Evolutionary conservation across 2,888 invertebrate genomes (phyloP), one percentile per base, ranked within the genome.

Genomic region (Heliconius erato): DNA sequence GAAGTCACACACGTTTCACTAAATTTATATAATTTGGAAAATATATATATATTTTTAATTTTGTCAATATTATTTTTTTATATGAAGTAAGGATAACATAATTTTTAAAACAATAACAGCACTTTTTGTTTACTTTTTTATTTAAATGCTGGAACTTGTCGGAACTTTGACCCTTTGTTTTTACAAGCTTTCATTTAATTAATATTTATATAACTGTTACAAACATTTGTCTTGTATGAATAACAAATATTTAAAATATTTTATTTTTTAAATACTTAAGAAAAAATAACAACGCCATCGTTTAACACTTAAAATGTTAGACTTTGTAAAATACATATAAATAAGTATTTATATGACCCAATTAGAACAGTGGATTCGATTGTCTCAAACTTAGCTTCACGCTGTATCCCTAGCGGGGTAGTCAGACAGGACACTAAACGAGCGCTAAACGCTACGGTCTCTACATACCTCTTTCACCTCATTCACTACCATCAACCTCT

Each of bases 191-290:
- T 23, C 19, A 54, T 54, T 54, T 26, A 44, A 63, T 76, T 35
- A 76, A 59, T 76, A 76, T 76, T 76, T 76, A 35, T n/a, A 32
- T n/a, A n/a, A 76, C 32, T 35, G 32, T 76, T 63, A 59, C 59
- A 76, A 59, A 35, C n/a, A 76, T 76, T 76, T 63, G 59, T 76
- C n/a, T 44, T 12, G 35, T 28, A 44, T 12, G 44, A 40, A 71
- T 71, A 12, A 40, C n/a, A 44, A 68, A 68, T 71, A 44, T 71
- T 44, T 26, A 44, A 44, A n/a, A n/a, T n/a, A 14, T n/a, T 28
- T n/a, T 23, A 40, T 12, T 40, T 69, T 12, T 69, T n/a, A 40
- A 71, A n/a, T 40, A n/a, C 19, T 23, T 54, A 54, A 54, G 14
- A 54, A 44, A 44, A 44, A 26, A 63, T 63, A 9, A 63, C 4